Evolutionary conservation across 2,888 invertebrate species (phyloP), one percentile per base, ranked within the genome.

Genomic region (Archips crataeganus): DNA sequence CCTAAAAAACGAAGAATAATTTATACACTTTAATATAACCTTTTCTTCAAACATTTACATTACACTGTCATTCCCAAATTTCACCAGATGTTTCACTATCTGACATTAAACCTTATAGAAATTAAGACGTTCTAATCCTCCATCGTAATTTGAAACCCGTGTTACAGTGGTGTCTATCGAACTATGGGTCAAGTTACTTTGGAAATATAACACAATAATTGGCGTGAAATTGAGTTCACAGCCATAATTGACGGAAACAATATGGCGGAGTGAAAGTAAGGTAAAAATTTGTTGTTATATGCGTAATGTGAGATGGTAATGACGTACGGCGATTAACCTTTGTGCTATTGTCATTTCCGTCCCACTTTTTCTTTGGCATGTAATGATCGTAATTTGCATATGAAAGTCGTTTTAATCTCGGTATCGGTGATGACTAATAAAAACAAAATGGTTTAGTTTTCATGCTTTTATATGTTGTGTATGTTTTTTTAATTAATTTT

Each of bases 151-250:
- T 49, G 47, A 59, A 49, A 39, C 64, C 39, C 1, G 13, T n/a
- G n/a, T 49, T 6, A 42, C 23, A 36, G 5, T 32, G 1, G 9
- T 4, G 11, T 13, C 9, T 3, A 42, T 15, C 10, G 2, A 11
- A 11, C 32, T 11, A 8, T 3, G 34, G 34, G 10, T 51, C 59
- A 73, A 42, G 15, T 8, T 51, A 51, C 34, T 32, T 42, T 64
- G 63, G 68, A n/a, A 11, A 13, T 32, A 1, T 34, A 59, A 59
- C 10, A 72, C 62, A 32, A 54, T 59, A 73, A 73, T 69, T 49
- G 23, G 63, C 42, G 68, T 59, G 8, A 69, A 72, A 69, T 68
- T 59, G 49, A 69, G 68, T 59, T 64, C 73, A 49, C 63, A 62
- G 9, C 63, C 73, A 73, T 65, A 65, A 65, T 36, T 15, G 65